These are phyloP conservation scores for Andricus quercusramuli DNA, from an alignment of 2,888 invertebrate species.

Conservation along the genomic window DNA sequence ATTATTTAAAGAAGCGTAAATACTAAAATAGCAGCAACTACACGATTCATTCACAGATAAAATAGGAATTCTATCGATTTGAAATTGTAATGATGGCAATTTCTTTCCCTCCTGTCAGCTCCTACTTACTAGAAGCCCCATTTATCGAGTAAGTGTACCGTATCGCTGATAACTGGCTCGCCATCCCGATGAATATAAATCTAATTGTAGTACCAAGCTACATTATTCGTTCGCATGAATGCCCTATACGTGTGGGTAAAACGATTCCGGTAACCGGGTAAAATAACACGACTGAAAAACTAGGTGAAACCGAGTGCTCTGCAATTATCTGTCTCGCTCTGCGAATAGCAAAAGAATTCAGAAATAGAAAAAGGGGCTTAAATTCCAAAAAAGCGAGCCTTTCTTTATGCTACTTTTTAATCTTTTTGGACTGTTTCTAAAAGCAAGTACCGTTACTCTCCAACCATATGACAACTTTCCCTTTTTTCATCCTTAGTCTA, in stretches of 20 bases:
- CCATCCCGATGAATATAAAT: conserved; percentile 66
- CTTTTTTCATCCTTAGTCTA: too few species aligned
- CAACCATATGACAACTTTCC: too few species aligned
- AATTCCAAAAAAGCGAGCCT: too few species aligned
- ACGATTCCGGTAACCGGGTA: not conserved
- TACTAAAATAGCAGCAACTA: conserved; percentile 4
- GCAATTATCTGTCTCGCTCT: not conserved
- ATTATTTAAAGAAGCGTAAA: conserved; percentile 26
- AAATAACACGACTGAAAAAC: conserved; percentile 23
- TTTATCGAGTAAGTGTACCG: conserved; percentile 55
- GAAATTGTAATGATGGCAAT: conserved; percentile 57
- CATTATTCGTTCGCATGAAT: conserved; percentile 14
- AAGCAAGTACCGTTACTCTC: too few species aligned
- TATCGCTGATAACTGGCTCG: conserved; percentile 54
- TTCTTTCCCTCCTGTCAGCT: conserved; percentile 55
- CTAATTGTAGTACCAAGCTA: conserved; percentile 57
- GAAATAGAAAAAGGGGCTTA: not conserved
- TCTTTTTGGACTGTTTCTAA: too few species aligned
- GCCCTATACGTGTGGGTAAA: not conserved
- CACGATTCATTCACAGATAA: conserved; percentile 31
- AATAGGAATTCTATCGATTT: conserved; percentile 48
- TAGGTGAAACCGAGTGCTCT: not conserved
- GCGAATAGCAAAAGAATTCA: not conserved
- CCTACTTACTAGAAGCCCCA: conserved; percentile 56
- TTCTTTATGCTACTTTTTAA: too few species aligned